Conservation (phyloP, 2,113 vertebrate species). For the Halichoerus grypus region DNA sequence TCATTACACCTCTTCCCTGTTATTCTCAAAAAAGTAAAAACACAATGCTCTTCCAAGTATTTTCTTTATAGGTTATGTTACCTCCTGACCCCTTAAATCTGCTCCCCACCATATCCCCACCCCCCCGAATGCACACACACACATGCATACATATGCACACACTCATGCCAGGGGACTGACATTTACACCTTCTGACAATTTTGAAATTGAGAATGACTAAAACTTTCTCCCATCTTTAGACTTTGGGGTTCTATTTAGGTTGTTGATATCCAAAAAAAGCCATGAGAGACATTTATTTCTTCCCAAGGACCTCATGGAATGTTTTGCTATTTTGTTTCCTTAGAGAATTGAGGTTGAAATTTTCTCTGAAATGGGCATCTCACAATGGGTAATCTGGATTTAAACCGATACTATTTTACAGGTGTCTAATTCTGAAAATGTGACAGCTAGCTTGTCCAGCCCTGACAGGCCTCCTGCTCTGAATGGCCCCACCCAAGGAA, state of each 20-base stretch:
- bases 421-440: neutral
- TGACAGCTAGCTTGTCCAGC: neutral
- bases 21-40: neutral
- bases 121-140: neutral
- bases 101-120: no score
- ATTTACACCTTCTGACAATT: neutral
- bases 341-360: neutral
- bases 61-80: neutral
- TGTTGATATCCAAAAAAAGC: neutral
- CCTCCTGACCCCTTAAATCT: neutral
- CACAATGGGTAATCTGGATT: neutral
- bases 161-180: neutral
- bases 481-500: no score
- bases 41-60: neutral
- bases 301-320: neutral
- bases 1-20: neutral
- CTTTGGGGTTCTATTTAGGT: neutral
- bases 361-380: slow-evolving; percentile 2
- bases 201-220: neutral
- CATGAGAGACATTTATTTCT: neutral
- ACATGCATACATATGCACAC: neutral
- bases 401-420: neutral
- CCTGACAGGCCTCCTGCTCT: neutral
- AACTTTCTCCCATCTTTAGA: neutral
- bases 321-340: slow-evolving; percentile 8